Conservation (phyloP, 2,797 vertebrate species). For the Morelia viridis region DNA sequence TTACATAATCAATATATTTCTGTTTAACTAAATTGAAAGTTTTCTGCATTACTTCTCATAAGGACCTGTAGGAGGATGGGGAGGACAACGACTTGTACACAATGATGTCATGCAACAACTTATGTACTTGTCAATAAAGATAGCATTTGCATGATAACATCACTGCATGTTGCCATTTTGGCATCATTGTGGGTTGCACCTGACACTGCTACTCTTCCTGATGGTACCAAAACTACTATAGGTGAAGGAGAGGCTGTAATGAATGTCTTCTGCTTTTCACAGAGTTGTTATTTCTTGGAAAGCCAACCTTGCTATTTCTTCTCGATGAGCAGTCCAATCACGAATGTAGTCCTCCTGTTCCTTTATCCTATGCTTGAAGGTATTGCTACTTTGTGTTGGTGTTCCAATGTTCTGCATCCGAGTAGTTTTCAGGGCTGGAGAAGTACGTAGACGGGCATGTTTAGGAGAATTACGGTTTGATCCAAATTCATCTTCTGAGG, state of each 20-base stretch:
- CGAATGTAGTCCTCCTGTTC: conserved; percentile 98
- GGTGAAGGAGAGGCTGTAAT: not conserved
- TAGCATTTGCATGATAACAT: not conserved
- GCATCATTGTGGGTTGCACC: not conserved
- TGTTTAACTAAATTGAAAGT: not conserved
- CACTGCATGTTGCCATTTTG: not conserved
- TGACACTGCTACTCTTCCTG: not conserved
- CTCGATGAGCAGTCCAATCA: conserved; percentile 97
- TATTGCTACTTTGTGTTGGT: conserved; percentile 75
- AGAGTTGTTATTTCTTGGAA: conserved; percentile 20
- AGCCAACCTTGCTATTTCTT: conserved; percentile 96
- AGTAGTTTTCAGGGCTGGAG: conserved; percentile 83
- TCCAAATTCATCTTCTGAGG: conserved; percentile 98
- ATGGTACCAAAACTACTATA: not conserved
- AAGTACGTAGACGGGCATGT: conserved; percentile 86
- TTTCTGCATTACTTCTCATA: not conserved
- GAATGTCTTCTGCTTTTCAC: not conserved
- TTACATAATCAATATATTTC: not conserved
- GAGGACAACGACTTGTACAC: not conserved
- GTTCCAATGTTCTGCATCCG: conserved; percentile 83
- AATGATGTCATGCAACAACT: not conserved
- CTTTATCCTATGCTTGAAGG: conserved; percentile 89
- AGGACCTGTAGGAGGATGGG: not conserved
- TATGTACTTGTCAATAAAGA: not conserved
- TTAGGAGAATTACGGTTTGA: conserved; percentile 92